Evolutionary conservation across 1,140 invertebrate genomes (phyloP), one percentile per base, ranked within the genome.

Genomic region (Saccostrea echinata): DNA sequence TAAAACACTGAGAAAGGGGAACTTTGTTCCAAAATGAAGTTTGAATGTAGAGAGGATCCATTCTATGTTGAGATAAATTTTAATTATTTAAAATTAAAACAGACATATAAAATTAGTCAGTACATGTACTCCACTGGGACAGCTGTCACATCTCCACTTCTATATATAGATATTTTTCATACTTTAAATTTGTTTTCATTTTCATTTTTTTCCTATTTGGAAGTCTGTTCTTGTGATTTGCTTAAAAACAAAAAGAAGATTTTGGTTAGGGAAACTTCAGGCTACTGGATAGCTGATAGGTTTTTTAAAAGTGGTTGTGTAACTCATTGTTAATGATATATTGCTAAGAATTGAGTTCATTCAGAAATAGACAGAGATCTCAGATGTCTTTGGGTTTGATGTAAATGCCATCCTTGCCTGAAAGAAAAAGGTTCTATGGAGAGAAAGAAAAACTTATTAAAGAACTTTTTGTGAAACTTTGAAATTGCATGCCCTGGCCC

Each of bases 251-350:
- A 43, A 61, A 61, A 61, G 53, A 61, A 8, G 55, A 18, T 16
- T 27, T 30, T 76, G 13, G 68, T 76, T 76, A 76, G 6, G 13
- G 9, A 16, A 76, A 76, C 27, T 33, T 76, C 18, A 76, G 12
- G 27, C 27, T 30, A 76, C 64, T 76, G 68, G 68, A 33, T 16
- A 76, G 68, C 68, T 71, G 64, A 64, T 64, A 21, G 24, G 68
- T 16, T 35, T 76, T n/a, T 76, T 76, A 30, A 30, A 43, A 76
- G 24, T 76, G 68, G 68, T 76, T 76, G 68, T 76, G 68, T 27
- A 12, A 33, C 27, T 76, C 13, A 16, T 16, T 27, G 68, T 21
- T 21, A 4, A 61, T 61, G 21, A 21, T 61, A n/a, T 18, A 61
- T 21, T n/a, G 6, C 18, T 3, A 21, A 21, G 55, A 61, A 61